These are phyloP conservation scores for Chymomyza amoena DNA, from an alignment of 2,888 invertebrate genomes.

Conservation along the genomic window DNA sequence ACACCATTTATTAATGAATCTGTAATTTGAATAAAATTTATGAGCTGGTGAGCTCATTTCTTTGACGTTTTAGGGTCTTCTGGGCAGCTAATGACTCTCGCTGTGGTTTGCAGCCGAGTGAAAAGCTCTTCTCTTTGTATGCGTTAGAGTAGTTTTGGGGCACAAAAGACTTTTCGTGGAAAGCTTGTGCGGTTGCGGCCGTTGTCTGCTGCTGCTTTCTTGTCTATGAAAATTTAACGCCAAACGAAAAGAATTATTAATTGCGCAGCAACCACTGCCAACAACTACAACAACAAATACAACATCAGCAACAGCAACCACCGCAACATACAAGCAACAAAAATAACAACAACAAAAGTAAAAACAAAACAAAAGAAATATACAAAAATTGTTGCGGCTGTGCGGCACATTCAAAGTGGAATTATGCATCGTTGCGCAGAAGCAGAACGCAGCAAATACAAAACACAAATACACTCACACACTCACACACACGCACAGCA, in stretches of 20 bases:
- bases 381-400: conserved; percentile 14
- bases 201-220: conserved; percentile 22
- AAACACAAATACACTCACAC: conserved; percentile 25
- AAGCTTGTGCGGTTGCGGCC: conserved; percentile 61
- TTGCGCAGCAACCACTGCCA: conserved; percentile 62
- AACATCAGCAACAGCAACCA: conserved; percentile 14
- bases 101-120: conserved; percentile 7
- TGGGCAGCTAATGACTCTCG: conserved; percentile 50
- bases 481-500: conserved; percentile 3
- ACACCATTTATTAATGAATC: conserved; percentile 33
- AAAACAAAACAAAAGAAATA: conserved; percentile 41
- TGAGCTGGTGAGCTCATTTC: conserved; percentile 60
- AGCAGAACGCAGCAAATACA: conserved; percentile 68
- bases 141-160: conserved; percentile 4
- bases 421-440: conserved; percentile 77
- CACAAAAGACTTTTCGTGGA: conserved; percentile 56
- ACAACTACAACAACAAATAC: conserved; percentile 34
- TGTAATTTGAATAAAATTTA: conserved; percentile 55
- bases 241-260: conserved; percentile 70
- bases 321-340: conserved; percentile 41
- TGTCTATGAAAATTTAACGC: conserved; percentile 66
- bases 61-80: conserved; percentile 11
- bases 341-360: conserved; percentile 35
- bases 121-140: neutral
- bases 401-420: conserved; percentile 59